These are phyloP conservation scores for Raphicerus campestris DNA, from an alignment of 2,113 vertebrate genomes.

Conservation along the genomic window DNA sequence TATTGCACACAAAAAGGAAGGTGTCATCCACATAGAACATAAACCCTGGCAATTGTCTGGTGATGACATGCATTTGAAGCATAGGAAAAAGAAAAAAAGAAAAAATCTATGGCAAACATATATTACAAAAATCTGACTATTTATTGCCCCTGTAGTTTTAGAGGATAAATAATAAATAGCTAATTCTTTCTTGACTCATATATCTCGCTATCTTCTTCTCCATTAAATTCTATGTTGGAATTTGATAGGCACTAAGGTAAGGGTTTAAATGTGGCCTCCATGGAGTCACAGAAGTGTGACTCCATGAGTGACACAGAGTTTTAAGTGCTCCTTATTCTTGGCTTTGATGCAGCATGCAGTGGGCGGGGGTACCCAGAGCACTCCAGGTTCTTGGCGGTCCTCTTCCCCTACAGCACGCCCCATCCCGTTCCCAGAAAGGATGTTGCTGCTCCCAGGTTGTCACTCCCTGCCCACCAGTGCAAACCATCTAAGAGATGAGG, in stretches of 20 bases:
- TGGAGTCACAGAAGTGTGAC: not conserved
- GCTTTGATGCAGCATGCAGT: not conserved
- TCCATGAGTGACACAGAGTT: not conserved
- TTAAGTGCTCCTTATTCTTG: too few species aligned
- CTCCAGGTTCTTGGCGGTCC: not conserved
- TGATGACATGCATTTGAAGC: not conserved
- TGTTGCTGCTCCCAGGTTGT: too few species aligned
- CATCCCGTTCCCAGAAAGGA: not conserved
- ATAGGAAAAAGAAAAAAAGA: not conserved
- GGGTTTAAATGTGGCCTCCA: not conserved
- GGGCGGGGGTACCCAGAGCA: accelerated
- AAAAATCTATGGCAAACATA: not conserved
- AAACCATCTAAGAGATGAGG: not conserved
- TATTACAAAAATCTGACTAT: not conserved
- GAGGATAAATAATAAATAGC: not conserved
- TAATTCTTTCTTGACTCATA: not conserved
- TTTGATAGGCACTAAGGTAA: not conserved
- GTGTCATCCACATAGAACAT: not conserved
- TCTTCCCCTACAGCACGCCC: not conserved
- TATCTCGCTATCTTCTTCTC: not conserved
- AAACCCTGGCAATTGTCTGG: not conserved
- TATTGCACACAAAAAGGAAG: not conserved
- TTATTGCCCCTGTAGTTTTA: not conserved
- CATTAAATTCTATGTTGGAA: not conserved
- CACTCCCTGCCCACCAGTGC: not conserved